Base-by-base conservation (phyloP, 2,888 invertebrate species). In the Eubasilissa splendida region DNA sequence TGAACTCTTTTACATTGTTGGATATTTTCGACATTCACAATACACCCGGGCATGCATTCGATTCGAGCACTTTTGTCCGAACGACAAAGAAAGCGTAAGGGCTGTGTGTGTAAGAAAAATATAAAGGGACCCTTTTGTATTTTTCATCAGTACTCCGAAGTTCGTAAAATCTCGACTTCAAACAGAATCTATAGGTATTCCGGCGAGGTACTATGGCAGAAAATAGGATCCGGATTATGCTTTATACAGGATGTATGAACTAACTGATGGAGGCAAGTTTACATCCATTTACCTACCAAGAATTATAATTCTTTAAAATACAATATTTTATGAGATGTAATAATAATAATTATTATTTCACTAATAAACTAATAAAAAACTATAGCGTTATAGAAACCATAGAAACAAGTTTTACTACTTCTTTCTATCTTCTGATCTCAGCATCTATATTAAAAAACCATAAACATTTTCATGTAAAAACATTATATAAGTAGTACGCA, bases 101-200 rank as follows among this genome's bases (percentile, higher is more conserved):
- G 42, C 60, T 31, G 22, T 53, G 59, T 70, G 52, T 68, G 77
- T 70, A 70, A 77, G 66, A 56, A 66, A 74, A 78, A 78, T 75
- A 76, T 77, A 75, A 80, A 73, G 56, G 75, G 74, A 66, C 70
- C 68, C 77, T 63, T 79, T 80, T 77, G 74, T 77, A 74, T 77
- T 77, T 77, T 73, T 77, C 76, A 80, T 80, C 77, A 68, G 58
- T 74, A 59, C 66, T 79, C 42, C 74, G 53, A 71, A 58, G 60
- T 78, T 66, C 71, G 80, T 77, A 73, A 76, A 80, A 77, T 77
- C 74, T 80, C 63, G 77, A 77, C 80, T 76, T 80, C 80, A 80
- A 80, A 80, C 77, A 60, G 58, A 71, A 73, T 78, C 58, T 78
- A 75, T 77, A 58, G 58, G 54, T 58, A 77, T 77, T 77, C 63